phyloP scores from a whole-genome alignment of 1,140 invertebrate genomes.

The Trichonephila clavata region DNA sequence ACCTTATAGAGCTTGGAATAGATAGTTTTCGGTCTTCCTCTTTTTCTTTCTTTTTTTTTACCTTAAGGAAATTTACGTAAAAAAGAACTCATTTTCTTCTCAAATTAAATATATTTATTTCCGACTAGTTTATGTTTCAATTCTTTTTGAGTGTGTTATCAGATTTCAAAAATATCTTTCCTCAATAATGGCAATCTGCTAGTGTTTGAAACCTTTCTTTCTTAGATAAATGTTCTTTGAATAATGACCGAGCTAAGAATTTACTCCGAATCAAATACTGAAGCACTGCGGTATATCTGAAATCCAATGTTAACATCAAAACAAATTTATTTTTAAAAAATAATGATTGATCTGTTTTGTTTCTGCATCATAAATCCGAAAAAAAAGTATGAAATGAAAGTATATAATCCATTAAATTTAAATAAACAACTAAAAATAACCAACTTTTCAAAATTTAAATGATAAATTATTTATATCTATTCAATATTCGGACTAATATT shows the following conservation, averaged over 20 bases:
- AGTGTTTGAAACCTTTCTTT: background rate
- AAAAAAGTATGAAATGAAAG: too few species aligned
- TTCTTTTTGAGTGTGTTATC: background rate
- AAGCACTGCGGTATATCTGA: background rate
- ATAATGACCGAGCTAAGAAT: background rate
- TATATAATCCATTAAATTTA: too few species aligned
- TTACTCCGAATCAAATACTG: background rate
- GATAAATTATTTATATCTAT: too few species aligned
- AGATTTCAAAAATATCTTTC: background rate
- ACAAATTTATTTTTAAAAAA: background rate
- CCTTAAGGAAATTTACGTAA: background rate
- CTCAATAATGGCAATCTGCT: background rate
- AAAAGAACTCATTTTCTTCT: background rate
- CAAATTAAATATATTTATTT: background rate
- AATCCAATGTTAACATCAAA: background rate
- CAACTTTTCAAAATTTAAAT: too few species aligned
- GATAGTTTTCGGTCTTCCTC: background rate
- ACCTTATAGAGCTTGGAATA: background rate
- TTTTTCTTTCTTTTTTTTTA: background rate
- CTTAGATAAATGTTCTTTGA: background rate
- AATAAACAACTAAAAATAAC: too few species aligned
- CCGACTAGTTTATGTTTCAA: background rate
- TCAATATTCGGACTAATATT: too few species aligned
- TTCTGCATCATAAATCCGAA: too few species aligned
- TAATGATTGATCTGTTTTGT: background rate